Conservation (phyloP, 2,113 vertebrate species). For the Apaloderma vittatum region DNA sequence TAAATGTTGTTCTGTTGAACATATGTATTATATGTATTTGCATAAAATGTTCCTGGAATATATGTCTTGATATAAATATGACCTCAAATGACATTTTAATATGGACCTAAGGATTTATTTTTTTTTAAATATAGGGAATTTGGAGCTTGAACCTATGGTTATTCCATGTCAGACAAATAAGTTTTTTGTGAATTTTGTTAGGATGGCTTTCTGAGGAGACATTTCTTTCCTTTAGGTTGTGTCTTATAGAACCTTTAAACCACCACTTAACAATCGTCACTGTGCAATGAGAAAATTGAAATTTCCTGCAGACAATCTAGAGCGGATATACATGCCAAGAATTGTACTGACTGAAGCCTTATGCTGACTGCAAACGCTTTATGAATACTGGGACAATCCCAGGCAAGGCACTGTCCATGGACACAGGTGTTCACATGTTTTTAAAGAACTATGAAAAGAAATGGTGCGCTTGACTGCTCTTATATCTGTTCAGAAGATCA, state of each 20-base stretch:
- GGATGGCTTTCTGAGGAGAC: background rate
- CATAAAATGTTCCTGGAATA: background rate
- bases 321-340: background rate
- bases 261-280: background rate
- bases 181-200: background rate
- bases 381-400: background rate
- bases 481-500: background rate
- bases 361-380: background rate
- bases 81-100: background rate
- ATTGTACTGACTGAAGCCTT: background rate
- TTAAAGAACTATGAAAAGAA: background rate
- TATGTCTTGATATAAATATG: background rate
- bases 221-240: background rate
- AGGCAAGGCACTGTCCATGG: background rate
- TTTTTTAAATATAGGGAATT: fast-evolving
- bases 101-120: background rate
- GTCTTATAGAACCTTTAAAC: background rate
- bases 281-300: background rate
- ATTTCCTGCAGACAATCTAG: background rate
- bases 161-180: background rate
- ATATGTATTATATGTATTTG: background rate
- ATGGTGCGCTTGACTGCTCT: background rate
- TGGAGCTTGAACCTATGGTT: background rate
- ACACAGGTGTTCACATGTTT: background rate
- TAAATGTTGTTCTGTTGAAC: background rate